phyloP scores from a whole-genome alignment of 1,140 invertebrate genomes.

The Nasonia longicornis region DNA sequence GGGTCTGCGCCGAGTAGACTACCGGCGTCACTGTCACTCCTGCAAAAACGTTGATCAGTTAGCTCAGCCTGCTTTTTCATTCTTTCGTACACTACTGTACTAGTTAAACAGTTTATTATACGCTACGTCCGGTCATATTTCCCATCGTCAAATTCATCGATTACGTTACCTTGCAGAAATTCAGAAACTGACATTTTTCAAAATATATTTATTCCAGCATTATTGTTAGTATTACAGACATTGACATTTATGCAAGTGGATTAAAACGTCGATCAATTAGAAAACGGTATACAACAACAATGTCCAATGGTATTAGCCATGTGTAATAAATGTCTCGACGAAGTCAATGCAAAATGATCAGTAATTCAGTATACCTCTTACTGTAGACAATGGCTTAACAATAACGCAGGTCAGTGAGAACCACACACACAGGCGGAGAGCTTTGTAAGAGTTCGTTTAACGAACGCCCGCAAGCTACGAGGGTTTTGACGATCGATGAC shows the following conservation, averaged over 20 bases:
- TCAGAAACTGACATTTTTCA: neutral
- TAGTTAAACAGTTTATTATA: neutral
- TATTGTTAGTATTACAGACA: conserved; percentile 39
- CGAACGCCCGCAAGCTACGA: no score
- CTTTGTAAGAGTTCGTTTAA: no score
- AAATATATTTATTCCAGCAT: conserved; percentile 19
- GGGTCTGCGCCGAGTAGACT: conserved; percentile 83
- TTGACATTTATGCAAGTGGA: conserved; percentile 22
- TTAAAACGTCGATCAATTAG: conserved; percentile 27
- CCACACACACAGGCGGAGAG: no score
- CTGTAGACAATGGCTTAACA: no score
- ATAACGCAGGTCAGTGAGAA: no score
- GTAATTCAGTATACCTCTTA: no score
- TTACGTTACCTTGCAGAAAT: conserved; percentile 14
- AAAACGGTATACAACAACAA: conserved; percentile 20
- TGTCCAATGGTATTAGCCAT: conserved; percentile 10
- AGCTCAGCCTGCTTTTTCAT: neutral
- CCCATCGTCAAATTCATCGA: neutral
- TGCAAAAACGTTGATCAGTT: conserved; percentile 53
- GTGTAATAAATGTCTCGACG: neutral
- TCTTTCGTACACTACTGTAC: neutral
- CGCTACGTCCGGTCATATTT: neutral
- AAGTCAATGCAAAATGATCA: conserved; percentile 19
- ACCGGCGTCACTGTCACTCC: conserved; percentile 75
- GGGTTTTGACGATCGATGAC: no score